Conservation (phyloP, 2,888 invertebrate genomes). For the Caenorhabditis wallacei region DNA sequence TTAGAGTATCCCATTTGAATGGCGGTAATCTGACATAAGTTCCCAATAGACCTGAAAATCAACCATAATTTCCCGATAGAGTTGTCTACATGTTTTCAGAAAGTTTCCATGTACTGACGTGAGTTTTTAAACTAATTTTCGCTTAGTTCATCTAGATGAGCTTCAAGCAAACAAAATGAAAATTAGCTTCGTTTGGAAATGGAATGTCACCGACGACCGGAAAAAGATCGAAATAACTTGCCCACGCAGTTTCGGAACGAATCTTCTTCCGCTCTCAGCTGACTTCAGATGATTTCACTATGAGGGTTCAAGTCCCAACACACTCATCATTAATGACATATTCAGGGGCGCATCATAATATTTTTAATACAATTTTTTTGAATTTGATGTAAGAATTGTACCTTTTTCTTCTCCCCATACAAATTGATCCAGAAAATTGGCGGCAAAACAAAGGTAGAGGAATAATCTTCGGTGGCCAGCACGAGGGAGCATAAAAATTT, state of each 20-base stretch:
- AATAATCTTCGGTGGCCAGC: constrained; percentile 73
- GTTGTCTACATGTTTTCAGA: background rate
- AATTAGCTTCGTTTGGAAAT: constrained; percentile 54
- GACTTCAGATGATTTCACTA: constrained; percentile 26
- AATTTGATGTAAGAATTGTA: constrained; percentile 25
- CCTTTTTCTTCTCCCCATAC: constrained; percentile 81
- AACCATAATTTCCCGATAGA: background rate
- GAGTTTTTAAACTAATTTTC: constrained; percentile 25
- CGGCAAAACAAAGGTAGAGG: constrained; percentile 76
- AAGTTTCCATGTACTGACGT: constrained; percentile 25
- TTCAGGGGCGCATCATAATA: background rate
- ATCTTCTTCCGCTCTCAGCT: constrained; percentile 3
- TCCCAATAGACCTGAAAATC: constrained; percentile 73
- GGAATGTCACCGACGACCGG: constrained; percentile 22
- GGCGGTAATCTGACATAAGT: constrained; percentile 79
- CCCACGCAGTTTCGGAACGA: constrained; percentile 42
- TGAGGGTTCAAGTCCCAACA: constrained; percentile 14
- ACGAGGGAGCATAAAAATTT: constrained; percentile 71
- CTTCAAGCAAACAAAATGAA: constrained; percentile 42
- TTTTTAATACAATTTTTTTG: constrained; percentile 12
- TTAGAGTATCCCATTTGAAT: constrained; percentile 78
- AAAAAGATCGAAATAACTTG: constrained; percentile 38
- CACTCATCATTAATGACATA: constrained; percentile 18
- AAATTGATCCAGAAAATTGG: constrained; percentile 80
- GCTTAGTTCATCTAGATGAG: constrained; percentile 5